Evolutionary conservation across 2,888 invertebrate species (phyloP), one percentile per base, ranked within the genome.

Genomic region (Ornithoptera priamus): DNA sequence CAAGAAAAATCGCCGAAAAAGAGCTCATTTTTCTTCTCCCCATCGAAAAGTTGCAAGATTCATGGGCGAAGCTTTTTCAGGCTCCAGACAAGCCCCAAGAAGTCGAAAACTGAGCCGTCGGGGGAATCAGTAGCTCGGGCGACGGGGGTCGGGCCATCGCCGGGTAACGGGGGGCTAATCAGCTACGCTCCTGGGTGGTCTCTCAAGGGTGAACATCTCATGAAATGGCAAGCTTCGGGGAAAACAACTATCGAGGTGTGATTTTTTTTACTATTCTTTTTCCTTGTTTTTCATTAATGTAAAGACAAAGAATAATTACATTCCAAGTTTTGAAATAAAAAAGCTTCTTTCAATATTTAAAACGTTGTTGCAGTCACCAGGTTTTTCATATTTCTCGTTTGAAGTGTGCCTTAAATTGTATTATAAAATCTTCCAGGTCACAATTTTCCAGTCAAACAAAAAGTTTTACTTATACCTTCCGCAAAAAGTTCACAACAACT

Each of bases 151-250:
- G 77, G 68, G 58, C 71, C 68, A 39, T 68, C 73, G 24, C 85
- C 84, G 70, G 80, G 80, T 17, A 86, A 82, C 39, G 82, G 83
- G 72, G 93, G 94, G 22, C 93, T 93, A 73, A 94, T 94, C 85
- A 94, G 94, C 85, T 94, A 94, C 80, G 94, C 94, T 70, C 94
- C 94, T 50, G 94, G 94, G 70, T 94, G 94, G 94, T 94, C 94
- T 67, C 86, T 94, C 75, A 94, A 94, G 78, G 93, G 94, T 56
- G 93, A 94, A 78, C 94, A 94, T 79, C 93, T 94, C 71, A 93
- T 94, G 87, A 94, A 94, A 86, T 94, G 94, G 94, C 94, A 94
- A 78, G 93, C 91, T 73, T 93, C 93, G 30, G 94, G 94, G 64
- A 94, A 93, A 81, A 93, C 93, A 22, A 94, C 94, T 46, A 90